These are phyloP conservation scores for Ptychochromis oligacanthus DNA, from an alignment of 2,113 vertebrate genomes.

Conservation along the genomic window DNA sequence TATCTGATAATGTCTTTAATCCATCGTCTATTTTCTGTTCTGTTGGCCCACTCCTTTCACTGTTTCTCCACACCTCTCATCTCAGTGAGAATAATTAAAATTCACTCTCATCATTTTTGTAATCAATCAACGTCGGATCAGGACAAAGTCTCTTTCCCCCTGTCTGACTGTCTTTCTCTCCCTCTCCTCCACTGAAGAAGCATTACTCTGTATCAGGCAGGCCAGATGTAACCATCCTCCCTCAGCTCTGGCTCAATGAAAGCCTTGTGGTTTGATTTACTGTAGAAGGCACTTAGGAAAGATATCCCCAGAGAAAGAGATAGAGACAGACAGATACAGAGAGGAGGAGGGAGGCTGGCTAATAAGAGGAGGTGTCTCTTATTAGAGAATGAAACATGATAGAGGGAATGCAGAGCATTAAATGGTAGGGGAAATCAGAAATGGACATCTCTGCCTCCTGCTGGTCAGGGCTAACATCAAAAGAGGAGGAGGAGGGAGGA, in stretches of 20 bases:
- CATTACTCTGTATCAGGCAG: conserved; percentile 37
- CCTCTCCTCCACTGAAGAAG: conserved; percentile 19
- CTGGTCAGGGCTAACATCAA: conserved; percentile 39
- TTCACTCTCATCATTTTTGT: conserved; percentile 12
- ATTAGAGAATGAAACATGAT: conserved; percentile 55
- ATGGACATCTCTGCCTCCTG: conserved; percentile 56
- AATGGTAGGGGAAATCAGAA: neutral
- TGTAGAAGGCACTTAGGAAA: conserved; percentile 78
- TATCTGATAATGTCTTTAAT: conserved; percentile 43
- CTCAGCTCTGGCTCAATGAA: conserved; percentile 63
- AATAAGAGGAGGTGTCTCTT: conserved; percentile 52
- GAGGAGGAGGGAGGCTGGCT: neutral
- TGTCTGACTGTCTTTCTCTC: neutral
- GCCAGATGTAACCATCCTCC: conserved; percentile 63
- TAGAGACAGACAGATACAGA: conserved; percentile 16
- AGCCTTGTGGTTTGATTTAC: conserved; percentile 79
- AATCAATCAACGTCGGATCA: conserved; percentile 28
- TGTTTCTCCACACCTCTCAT: conserved; percentile 1
- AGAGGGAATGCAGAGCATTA: conserved; percentile 12
- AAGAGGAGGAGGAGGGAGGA: neutral
- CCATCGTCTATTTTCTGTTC: conserved; percentile 33
- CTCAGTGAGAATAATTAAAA: conserved; percentile 24
- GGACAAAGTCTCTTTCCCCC: neutral
- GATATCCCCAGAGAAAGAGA: conserved; percentile 59
- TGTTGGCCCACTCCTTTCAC: neutral